Evolutionary conservation across 35 echinoderm and acorn worm genomes (phyloP).

Genomic region (Anneissia japonica): DNA sequence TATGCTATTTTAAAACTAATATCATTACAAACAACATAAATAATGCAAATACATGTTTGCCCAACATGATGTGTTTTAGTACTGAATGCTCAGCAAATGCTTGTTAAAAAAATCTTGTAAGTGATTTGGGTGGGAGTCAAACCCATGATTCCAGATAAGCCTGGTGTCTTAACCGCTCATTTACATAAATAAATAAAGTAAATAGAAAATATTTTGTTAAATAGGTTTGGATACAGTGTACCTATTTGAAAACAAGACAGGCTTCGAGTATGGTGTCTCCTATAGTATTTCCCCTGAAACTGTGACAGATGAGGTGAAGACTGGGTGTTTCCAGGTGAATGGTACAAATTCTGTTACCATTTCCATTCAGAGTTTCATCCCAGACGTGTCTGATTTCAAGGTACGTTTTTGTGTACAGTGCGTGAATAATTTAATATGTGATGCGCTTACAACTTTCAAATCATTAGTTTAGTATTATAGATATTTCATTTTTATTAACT

Average conservation of each 20-base stretch:
- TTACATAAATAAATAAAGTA: no score
- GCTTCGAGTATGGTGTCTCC: conserved; percentile 23
- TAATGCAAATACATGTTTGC: no score
- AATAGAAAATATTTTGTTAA: no score
- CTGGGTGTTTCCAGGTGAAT: conserved; percentile 53
- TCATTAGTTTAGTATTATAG: no score
- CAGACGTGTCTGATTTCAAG: conserved; percentile 57
- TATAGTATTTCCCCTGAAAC: conserved; percentile 65
- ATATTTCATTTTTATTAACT: no score
- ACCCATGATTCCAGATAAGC: neutral
- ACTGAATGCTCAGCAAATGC: no score
- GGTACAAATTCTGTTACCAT: conserved; percentile 32
- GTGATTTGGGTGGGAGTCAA: neutral
- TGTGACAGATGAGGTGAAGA: neutral
- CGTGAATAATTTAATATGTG: no score
- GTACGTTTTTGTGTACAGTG: conserved; percentile 9
- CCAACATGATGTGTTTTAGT: no score
- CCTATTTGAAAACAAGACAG: conserved; percentile 31
- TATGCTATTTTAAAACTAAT: no score
- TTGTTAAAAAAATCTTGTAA: no score
- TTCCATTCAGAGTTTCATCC: conserved; percentile 49
- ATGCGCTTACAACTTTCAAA: no score
- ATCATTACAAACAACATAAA: no score
- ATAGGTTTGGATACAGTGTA: conserved; percentile 72
- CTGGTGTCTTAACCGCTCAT: neutral